Conservation (phyloP, 2,797 vertebrate species). For the Myripristis murdjan region DNA sequence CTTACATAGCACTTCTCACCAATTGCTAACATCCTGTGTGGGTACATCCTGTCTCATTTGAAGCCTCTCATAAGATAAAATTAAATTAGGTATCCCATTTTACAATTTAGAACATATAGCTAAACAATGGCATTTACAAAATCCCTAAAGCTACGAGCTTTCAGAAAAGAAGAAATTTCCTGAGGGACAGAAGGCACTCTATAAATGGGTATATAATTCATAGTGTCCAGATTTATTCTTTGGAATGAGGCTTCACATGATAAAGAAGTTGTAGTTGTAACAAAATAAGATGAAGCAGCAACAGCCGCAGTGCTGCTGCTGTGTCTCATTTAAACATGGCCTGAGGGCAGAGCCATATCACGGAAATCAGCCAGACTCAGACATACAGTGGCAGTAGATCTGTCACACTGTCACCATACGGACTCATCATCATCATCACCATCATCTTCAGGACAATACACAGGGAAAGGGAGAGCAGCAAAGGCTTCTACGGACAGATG, state of each 20-base stretch:
- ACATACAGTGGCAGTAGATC: conserved; percentile 46
- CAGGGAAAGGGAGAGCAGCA: conserved; percentile 39
- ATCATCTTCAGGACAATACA: conserved; percentile 18
- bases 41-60: no score
- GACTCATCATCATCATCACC: conserved; percentile 56
- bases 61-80: no score
- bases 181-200: no score
- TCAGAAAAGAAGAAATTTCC: no score
- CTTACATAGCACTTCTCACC: no score
- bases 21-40: no score
- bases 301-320: conserved; percentile 25
- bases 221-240: neutral
- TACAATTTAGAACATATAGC: no score
- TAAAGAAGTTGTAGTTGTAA: neutral
- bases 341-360: conserved; percentile 51
- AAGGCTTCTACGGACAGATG: conserved; percentile 41
- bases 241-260: neutral
- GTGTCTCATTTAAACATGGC: conserved; percentile 68
- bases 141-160: no score
- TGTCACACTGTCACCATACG: conserved; percentile 70
- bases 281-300: conserved; percentile 34
- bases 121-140: no score
- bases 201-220: no score
- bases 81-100: no score
- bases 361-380: conserved; percentile 50